Evolutionary conservation across 1,140 invertebrate species (phyloP), one percentile per base, ranked within the genome.

Genomic region (Papilio xuthus): DNA sequence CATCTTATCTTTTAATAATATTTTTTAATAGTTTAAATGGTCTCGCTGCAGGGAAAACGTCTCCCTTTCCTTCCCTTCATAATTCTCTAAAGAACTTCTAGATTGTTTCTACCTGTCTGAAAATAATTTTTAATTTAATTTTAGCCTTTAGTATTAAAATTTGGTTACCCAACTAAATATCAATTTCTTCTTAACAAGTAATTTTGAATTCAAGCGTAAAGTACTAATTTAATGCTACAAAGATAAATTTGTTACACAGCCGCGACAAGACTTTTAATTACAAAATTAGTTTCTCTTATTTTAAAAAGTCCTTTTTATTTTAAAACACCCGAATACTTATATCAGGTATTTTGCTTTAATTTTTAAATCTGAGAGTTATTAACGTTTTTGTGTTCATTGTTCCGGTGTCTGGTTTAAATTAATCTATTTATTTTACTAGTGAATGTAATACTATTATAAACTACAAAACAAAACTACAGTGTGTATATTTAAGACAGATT

Each of bases 191-290:
- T 10, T 18, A 60, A 60, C 23, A 26, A 60, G 23, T 60, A 26
- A n/a, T 60, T 26, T 26, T 60, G 2, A 60, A 60, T 26, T 60
- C 56, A 60, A 60, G 20, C 56, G 56, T 60, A 60, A 23, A 26
- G 56, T 12, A 20, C 56, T 60, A 60, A 60, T 60, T 60, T 60
- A 60, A 60, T 60, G 56, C 56, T 26, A 60, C 23, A 10, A 60
- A 60, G 23, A 26, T 60, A 60, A 60, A 60, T 60, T 60, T n/a
- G 56, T 26, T 60, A 60, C 23, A 20, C 56, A 26, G 23, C 12
- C 56, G 13, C 23, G 20, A n/a, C 47, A 2, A 60, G 23, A 26
- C 56, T 60, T 26, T 60, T 60, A 60, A 26, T 60, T 60, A 60
- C 56, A 60, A 18, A 60, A 60, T 60, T 26, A 26, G 56, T 60